phyloP scores from a whole-genome alignment of 2,797 vertebrate species.

The Danio aesculapii region DNA sequence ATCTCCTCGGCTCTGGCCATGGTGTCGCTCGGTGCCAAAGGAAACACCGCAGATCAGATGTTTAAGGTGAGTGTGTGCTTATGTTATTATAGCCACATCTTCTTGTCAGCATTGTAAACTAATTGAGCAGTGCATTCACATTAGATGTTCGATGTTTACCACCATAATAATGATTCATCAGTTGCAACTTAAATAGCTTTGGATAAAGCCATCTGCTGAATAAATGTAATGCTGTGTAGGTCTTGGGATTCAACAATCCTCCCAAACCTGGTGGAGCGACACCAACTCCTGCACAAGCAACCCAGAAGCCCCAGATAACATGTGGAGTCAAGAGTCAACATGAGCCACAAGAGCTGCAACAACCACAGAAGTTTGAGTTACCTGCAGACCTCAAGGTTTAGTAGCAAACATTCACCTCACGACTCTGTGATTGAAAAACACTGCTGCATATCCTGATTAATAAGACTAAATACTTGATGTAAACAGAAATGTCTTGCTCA shows the following conservation, averaged over 20 bases:
- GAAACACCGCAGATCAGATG: conserved; percentile 85
- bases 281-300: background rate
- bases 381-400: conserved; percentile 15
- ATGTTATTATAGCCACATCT: background rate
- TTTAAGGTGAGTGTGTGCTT: conserved; percentile 78
- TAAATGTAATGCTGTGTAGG: background rate
- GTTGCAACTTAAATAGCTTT: background rate
- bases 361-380: background rate
- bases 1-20: conserved; percentile 87
- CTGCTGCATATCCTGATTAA: background rate
- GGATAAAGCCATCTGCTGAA: no score
- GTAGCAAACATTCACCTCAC: background rate
- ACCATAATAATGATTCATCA: no score
- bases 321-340: background rate
- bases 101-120: background rate
- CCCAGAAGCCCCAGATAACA: background rate
- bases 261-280: background rate
- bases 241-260: background rate
- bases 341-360: background rate
- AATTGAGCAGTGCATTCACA: background rate
- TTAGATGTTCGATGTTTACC: background rate
- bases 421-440: background rate
- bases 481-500: background rate
- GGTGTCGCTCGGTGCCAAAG: conserved; percentile 83
- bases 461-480: background rate